Evolutionary conservation across 2,113 vertebrate species (phyloP).

Genomic region (Trinectes maculatus): DNA sequence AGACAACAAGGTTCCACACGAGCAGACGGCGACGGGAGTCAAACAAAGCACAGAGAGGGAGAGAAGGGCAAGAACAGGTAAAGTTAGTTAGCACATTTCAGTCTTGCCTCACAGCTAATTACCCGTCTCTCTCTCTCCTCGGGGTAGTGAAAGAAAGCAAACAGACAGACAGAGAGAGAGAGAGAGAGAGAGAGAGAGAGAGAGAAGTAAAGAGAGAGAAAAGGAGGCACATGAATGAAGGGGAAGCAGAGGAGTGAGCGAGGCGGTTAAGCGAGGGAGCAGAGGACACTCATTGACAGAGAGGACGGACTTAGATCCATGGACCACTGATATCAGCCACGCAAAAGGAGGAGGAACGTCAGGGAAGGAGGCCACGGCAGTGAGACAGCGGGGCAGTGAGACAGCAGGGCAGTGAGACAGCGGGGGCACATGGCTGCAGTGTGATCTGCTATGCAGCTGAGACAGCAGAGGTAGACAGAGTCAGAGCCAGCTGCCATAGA

Average conservation of each 20-base stretch:
- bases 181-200: constrained; percentile 32
- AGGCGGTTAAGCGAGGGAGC: constrained; percentile 33
- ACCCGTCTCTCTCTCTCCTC: constrained; percentile 1
- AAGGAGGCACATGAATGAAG: too few relatives aligned
- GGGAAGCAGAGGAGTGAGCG: constrained; percentile 22
- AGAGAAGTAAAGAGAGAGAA: constrained; percentile 18
- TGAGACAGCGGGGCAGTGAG: too few relatives aligned
- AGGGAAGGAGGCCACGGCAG: constrained; percentile 57
- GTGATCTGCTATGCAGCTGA: constrained; percentile 41
- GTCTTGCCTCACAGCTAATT: constrained; percentile 40
- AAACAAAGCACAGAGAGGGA: constrained; percentile 42
- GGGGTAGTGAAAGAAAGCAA: constrained; percentile 33
- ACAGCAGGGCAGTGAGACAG: too few relatives aligned
- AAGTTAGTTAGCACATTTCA: constrained; percentile 29
- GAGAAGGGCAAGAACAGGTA: constrained; percentile 45
- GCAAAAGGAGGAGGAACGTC: constrained; percentile 47
- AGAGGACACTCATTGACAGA: constrained; percentile 65
- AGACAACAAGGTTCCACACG: constrained; percentile 65
- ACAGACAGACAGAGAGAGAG: constrained; percentile 30
- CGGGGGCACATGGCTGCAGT: constrained; percentile 18
- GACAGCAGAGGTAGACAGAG: constrained; percentile 45
- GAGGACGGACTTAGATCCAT: constrained; percentile 47
- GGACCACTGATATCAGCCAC: constrained; percentile 63
- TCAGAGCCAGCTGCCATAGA: constrained; percentile 14
- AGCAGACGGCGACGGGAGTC: constrained; percentile 36